phyloP scores from a whole-genome alignment of 2,888 invertebrate species.

The Prionchulus punctatus region DNA sequence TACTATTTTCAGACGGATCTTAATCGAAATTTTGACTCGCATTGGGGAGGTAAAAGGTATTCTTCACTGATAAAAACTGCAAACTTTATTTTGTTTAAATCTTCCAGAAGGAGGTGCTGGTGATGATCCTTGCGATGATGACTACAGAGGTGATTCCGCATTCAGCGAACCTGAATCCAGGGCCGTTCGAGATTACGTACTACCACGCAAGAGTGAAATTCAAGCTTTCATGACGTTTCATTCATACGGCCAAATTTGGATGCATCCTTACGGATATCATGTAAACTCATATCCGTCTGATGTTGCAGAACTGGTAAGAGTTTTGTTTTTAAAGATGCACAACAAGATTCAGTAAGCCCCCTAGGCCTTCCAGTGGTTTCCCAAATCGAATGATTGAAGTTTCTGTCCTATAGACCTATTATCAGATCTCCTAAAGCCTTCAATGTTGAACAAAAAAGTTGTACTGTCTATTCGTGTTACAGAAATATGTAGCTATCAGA shows the following conservation, averaged over 20 bases:
- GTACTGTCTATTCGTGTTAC: not conserved
- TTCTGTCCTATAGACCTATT: too few relatives aligned
- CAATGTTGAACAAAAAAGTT: too few relatives aligned
- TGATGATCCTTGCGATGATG: slow-evolving; percentile 26
- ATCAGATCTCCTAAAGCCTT: too few relatives aligned
- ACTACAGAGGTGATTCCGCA: slow-evolving; percentile 25
- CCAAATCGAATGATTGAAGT: too few relatives aligned
- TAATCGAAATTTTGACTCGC: slow-evolving; percentile 30
- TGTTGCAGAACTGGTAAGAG: slow-evolving; percentile 17
- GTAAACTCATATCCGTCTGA: slow-evolving; percentile 12
- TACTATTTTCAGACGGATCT: slow-evolving; percentile 11
- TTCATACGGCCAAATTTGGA: slow-evolving; percentile 31
- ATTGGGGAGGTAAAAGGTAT: slow-evolving; percentile 16
- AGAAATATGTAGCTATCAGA: slow-evolving; percentile 12
- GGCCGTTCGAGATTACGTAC: slow-evolving; percentile 25
- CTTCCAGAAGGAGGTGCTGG: slow-evolving; percentile 17
- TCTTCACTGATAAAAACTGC: not conserved
- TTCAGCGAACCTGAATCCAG: slow-evolving; percentile 26
- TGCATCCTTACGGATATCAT: slow-evolving; percentile 28
- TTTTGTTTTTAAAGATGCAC: not conserved
- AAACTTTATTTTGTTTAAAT: not conserved
- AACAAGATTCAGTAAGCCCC: too few relatives aligned
- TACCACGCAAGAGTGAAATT: slow-evolving; percentile 23
- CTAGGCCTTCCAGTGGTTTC: too few relatives aligned
- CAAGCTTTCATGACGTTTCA: slow-evolving; percentile 31